Evolutionary conservation across 2,797 vertebrate species (phyloP).

Genomic region (Macroramphosus scolopax): DNA sequence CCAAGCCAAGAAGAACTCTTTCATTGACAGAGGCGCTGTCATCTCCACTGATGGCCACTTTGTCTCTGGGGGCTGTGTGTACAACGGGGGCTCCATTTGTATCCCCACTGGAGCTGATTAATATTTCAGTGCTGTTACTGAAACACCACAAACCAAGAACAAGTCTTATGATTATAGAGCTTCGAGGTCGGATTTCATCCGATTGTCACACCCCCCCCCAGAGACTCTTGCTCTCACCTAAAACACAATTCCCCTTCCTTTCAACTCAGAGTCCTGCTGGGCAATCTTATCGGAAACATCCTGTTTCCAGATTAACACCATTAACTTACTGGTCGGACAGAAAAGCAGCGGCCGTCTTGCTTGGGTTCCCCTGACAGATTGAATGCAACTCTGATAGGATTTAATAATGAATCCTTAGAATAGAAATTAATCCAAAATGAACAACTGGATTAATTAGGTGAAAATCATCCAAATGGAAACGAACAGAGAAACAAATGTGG

Average conservation of each 20-base stretch:
- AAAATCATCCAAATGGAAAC: constrained; percentile 24
- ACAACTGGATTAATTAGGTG: constrained; percentile 23
- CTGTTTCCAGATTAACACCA: constrained; percentile 40
- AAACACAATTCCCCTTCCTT: too few relatives aligned
- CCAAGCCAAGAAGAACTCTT: constrained; percentile 4
- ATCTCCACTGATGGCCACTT: constrained; percentile 10
- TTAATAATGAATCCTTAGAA: constrained; percentile 22
- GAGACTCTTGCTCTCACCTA: too few relatives aligned
- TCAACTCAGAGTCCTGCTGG: too few relatives aligned
- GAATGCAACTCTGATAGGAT: constrained; percentile 3
- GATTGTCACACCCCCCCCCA: too few relatives aligned
- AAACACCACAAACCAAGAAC: constrained; percentile 27
- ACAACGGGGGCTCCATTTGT: not conserved
- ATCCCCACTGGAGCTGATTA: constrained; percentile 1
- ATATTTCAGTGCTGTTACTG: constrained; percentile 15
- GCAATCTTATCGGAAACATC: constrained; percentile 36
- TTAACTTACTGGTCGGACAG: constrained; percentile 34
- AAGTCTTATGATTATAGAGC: constrained; percentile 27
- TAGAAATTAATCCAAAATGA: not conserved
- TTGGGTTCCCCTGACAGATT: constrained; percentile 21
- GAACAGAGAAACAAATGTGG: constrained; percentile 13
- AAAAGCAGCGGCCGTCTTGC: constrained; percentile 10
- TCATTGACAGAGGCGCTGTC: too few relatives aligned
- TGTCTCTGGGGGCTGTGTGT: too few relatives aligned
- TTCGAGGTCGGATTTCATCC: not conserved